Evolutionary conservation across 2,113 vertebrate species (phyloP), one percentile per base, ranked within the genome.

Genomic region (Polypterus bichir): DNA sequence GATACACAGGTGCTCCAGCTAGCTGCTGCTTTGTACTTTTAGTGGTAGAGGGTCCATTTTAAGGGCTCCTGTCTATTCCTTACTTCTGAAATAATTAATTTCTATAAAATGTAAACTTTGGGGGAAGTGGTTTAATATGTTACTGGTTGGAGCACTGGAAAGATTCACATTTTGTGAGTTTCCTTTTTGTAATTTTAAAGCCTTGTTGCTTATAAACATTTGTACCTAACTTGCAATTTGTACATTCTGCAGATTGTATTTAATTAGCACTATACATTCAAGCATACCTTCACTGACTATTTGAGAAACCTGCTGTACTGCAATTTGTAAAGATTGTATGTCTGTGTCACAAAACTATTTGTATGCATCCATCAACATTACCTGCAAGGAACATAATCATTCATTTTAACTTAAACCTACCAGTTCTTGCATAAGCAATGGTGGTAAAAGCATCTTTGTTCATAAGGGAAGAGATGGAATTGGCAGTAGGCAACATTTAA

Each of bases 1-100:
- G 78, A 88, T 78, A 80, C 69, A 66, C 63, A 61, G 71, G 72
- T 82, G 76, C 79, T 85, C 77, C 84, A 77, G 77, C 77, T 81
- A 76, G 77, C 78, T 72, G 74, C 55, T 62, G 47, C 48, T 60
- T 10, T 57, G 46, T 46, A 45, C 65, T 76, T 73, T 59, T 74
- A 74, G 44, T 74, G 66, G 70, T 72, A 74, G 76, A 74, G 68
- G 64, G 27, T 27, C 27, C 71, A 74, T 8, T 58, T 64, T 71
- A 65, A 49, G 60, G 47, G 44, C 48, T 48, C 61, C 65, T 59
- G 44, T 52, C 45, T 49, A 27, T 27, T 27, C 61, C 57, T 46
- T 48, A 49, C 56, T 44, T 59, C 53, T 66, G 61, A 54, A 52
- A 44, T n/a, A 44, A 49, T 47, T 54, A 47, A 51, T 52, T 62